Percentiles rank a stretch among this genome's conserved stretches.
These are phyloP conservation scores for Xiphophorus couchianus DNA, from an alignment of 2,113 vertebrate species.

Conservation along the genomic window DNA sequence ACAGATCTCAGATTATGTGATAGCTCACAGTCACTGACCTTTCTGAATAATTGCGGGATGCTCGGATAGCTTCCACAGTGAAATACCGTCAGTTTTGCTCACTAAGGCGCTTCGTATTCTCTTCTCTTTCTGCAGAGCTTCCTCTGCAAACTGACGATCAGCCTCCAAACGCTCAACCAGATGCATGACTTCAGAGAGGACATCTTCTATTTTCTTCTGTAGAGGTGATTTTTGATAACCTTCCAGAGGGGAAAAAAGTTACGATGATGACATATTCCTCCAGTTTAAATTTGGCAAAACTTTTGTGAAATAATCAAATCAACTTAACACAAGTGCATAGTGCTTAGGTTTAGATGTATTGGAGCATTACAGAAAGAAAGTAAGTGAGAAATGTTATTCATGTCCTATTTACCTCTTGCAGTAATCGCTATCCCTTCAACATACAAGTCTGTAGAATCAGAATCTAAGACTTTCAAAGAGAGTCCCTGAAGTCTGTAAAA, in stretches of 20 bases:
- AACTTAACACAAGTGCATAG: background rate
- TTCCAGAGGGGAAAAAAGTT: slow-evolving; percentile 54
- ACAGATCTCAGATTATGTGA: background rate
- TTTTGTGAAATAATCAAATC: background rate
- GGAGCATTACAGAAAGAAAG: background rate
- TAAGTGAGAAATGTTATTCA: background rate
- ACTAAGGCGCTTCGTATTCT: slow-evolving; percentile 69
- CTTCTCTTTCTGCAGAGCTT: slow-evolving; percentile 81
- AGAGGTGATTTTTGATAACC: slow-evolving; percentile 61
- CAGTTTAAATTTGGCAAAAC: background rate
- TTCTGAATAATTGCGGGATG: slow-evolving; percentile 79
- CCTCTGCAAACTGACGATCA: slow-evolving; percentile 82
- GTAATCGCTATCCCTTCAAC: slow-evolving; percentile 69
- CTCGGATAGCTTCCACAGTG: slow-evolving; percentile 83
- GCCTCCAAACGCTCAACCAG: slow-evolving; percentile 86
- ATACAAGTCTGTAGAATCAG: slow-evolving; percentile 59
- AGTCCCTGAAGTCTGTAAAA: slow-evolving; percentile 55
- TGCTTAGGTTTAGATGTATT: background rate
- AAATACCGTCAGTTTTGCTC: slow-evolving; percentile 77
- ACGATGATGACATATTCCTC: background rate
- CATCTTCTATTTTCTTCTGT: slow-evolving; percentile 78
- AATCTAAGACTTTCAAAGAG: slow-evolving; percentile 48
- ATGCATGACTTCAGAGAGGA: slow-evolving; percentile 82
- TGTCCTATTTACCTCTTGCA: slow-evolving; percentile 57
- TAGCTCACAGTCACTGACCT: slow-evolving; percentile 67